phyloP scores from a whole-genome alignment of 2,113 vertebrate genomes.

The Cephalopterus ornatus region DNA sequence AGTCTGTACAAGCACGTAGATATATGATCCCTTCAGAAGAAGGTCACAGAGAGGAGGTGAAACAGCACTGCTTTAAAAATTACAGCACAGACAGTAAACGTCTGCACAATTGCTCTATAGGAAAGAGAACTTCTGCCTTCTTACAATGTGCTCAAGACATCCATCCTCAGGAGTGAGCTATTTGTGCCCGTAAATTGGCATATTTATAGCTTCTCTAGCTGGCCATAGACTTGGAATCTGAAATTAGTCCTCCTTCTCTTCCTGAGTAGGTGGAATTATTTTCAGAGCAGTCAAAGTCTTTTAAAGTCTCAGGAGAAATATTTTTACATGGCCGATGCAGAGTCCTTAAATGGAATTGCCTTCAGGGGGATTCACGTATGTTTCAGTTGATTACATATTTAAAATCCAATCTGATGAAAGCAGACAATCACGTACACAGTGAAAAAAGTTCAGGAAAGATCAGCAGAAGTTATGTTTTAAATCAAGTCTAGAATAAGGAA shows the following conservation, averaged over 20 bases:
- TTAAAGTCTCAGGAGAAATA: constrained; percentile 23
- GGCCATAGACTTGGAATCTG: not conserved
- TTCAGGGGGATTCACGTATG: not conserved
- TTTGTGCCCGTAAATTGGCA: not conserved
- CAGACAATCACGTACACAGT: not conserved
- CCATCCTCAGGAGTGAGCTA: not conserved
- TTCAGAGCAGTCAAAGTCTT: constrained; percentile 24
- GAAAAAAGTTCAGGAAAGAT: not conserved
- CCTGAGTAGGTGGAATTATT: constrained; percentile 27
- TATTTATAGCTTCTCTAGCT: not conserved
- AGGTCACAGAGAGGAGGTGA: not conserved
- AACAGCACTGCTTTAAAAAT: not conserved
- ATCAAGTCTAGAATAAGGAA: not conserved
- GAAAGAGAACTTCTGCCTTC: not conserved
- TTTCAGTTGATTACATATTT: constrained; percentile 6
- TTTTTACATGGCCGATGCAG: not conserved
- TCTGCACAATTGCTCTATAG: not conserved
- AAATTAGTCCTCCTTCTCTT: not conserved
- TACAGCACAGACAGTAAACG: not conserved
- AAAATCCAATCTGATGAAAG: constrained; percentile 21
- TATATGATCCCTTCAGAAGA: not conserved
- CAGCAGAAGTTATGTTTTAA: not conserved
- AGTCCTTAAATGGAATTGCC: not conserved
- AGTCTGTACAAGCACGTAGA: not conserved
- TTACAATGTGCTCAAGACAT: not conserved